Conservation (phyloP, 2,888 invertebrate species). For the Lycocerus yunnanus region DNA sequence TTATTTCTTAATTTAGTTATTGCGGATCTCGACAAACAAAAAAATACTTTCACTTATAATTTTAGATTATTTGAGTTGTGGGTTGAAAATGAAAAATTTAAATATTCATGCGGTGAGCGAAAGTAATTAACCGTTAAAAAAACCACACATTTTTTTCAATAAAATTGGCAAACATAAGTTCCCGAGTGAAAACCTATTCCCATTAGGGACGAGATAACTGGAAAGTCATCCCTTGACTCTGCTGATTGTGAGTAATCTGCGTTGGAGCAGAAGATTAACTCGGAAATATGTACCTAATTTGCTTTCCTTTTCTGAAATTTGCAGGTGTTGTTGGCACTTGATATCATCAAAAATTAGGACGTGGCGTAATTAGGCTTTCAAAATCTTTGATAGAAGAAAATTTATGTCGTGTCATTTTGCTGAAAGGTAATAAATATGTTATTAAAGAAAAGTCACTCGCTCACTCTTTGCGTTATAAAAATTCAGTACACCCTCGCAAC, state of each 20-base stretch:
- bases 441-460: neutral
- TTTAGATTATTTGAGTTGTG: neutral
- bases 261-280: constrained; percentile 23
- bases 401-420: neutral
- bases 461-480: neutral
- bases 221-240: neutral
- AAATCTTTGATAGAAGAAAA: neutral
- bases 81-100: neutral
- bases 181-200: neutral
- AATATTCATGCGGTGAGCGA: neutral
- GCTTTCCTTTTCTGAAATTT: constrained; percentile 9
- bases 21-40: neutral
- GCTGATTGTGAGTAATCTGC: constrained; percentile 12
- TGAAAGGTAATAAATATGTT: neutral
- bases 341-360: neutral
- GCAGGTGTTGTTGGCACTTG: neutral
- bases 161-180: neutral
- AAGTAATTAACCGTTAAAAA: neutral
- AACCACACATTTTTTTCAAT: neutral
- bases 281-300: constrained; percentile 23
- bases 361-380: neutral
- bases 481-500: neutral
- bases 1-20: neutral
- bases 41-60: neutral
- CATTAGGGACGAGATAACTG: neutral